These are phyloP conservation scores for Balearica regulorum DNA, from an alignment of 2,797 vertebrate genomes.

Conservation along the genomic window DNA sequence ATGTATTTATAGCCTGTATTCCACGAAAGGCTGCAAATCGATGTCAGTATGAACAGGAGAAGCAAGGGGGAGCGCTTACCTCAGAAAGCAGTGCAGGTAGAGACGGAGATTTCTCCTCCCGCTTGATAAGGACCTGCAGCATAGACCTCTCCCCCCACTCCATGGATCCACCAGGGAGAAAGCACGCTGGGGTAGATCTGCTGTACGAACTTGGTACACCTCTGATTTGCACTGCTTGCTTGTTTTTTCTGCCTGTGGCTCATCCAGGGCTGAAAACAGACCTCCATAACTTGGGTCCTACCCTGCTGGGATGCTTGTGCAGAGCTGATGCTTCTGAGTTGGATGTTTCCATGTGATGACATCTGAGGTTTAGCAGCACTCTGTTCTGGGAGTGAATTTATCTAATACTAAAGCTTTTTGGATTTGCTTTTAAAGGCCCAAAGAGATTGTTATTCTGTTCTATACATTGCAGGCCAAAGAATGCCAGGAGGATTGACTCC, in stretches of 20 bases:
- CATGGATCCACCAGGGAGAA: background rate
- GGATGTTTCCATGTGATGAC: background rate
- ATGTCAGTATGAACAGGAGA: background rate
- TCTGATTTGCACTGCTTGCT: background rate
- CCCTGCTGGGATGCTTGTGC: background rate
- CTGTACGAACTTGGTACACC: background rate
- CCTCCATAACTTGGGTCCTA: background rate
- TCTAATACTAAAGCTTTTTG: background rate
- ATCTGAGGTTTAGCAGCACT: background rate
- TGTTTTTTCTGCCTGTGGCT: background rate
- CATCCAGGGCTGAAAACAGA: background rate
- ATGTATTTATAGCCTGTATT: background rate
- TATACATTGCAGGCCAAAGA: background rate
- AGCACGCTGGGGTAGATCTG: fast-evolving
- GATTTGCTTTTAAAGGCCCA: background rate
- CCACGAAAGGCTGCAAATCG: background rate
- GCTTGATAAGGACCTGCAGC: background rate
- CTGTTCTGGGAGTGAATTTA: background rate
- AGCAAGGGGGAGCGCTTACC: background rate
- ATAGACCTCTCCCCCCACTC: no score
- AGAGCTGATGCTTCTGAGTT: background rate
- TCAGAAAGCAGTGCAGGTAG: background rate
- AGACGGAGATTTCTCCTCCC: background rate
- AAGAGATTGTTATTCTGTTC: background rate
- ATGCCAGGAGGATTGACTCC: background rate